Evolutionary conservation across 2,888 invertebrate species (phyloP).

Genomic region (Andrena dorsata): DNA sequence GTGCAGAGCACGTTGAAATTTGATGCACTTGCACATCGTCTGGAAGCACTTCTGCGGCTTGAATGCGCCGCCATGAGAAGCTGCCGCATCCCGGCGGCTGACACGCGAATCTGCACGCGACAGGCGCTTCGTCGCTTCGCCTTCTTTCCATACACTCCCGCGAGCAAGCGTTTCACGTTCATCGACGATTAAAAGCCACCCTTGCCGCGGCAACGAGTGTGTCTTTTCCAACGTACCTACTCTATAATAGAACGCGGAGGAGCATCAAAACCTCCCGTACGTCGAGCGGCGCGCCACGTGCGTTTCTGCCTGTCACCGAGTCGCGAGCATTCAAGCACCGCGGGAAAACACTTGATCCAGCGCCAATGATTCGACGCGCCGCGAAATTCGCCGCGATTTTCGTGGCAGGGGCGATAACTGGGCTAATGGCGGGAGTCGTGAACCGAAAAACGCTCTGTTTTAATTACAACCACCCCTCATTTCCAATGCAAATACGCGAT

Average conservation of each 20-base stretch:
- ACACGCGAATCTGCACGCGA: background rate
- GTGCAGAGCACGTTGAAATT: background rate
- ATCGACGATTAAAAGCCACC: constrained; percentile 18
- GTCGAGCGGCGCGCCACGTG: constrained; percentile 49
- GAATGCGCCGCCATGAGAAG: constrained; percentile 3
- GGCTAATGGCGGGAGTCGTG: constrained; percentile 20
- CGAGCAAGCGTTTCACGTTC: background rate
- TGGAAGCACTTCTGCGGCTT: constrained; percentile 13
- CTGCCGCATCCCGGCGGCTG: background rate
- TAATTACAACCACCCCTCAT: constrained; percentile 20
- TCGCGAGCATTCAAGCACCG: constrained; percentile 26
- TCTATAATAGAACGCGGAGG: constrained; percentile 32
- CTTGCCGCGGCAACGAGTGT: constrained; percentile 3
- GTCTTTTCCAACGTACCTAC: constrained; percentile 1
- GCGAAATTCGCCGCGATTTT: background rate
- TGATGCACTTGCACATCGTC: constrained; percentile 11
- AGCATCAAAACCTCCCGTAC: constrained; percentile 50
- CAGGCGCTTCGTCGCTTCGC: background rate
- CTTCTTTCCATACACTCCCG: background rate
- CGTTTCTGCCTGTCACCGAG: constrained; percentile 38
- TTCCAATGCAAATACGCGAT: constrained; percentile 6
- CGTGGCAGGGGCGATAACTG: background rate
- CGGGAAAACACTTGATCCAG: constrained; percentile 43
- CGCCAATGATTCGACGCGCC: constrained; percentile 51
- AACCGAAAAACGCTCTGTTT: constrained; percentile 25